Evolutionary conservation across 2,888 invertebrate species (phyloP), one percentile per base, ranked within the genome.

Genomic region (Andrena fulva): DNA sequence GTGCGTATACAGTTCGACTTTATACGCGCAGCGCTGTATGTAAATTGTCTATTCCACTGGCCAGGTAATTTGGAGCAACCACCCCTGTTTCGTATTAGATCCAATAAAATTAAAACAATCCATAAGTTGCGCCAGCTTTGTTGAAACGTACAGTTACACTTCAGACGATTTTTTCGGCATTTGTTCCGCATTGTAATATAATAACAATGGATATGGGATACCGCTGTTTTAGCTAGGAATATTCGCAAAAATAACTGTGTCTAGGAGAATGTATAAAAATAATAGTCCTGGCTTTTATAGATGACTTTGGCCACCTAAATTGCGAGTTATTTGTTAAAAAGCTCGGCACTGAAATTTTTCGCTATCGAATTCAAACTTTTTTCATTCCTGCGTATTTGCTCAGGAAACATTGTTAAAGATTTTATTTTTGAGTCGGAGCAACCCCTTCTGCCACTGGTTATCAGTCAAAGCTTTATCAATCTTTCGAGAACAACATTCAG

Each of bases 11-110:
- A 29, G 62, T 12, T 33, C 31, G 52, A 72, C 67, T 83, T 83
- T 84, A 69, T 64, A 72, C n/a, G 50, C 54, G 27, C 33, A 54
- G 24, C 27, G 59, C 56, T 62, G 63, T 63, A 59, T 60, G 72
- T 64, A 83, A 82, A 84, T 83, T 84, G 71, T 84, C 75, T 83
- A 83, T 84, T 83, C 79, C 48, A 42, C 68, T 72, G 77, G 75
- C 59, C 60, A n/a, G 42, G 74, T 63, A 16, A 63, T 73, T 77
- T 82, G 52, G 63, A 52, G 67, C 52, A 63, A n/a, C 48, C 68
- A 42, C 16, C 73, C 20, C 31, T 60, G 62, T 72, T 83, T 70
- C 31, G 60, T 24, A 31, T 27, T 66, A 54, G 52, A 66, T 64
- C 35, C 78, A 71, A 78, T 82, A 78, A 83, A 82, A 60, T 31